These are phyloP conservation scores for Leptocoma aspasia DNA, from an alignment of 2,113 vertebrate genomes.

Conservation along the genomic window DNA sequence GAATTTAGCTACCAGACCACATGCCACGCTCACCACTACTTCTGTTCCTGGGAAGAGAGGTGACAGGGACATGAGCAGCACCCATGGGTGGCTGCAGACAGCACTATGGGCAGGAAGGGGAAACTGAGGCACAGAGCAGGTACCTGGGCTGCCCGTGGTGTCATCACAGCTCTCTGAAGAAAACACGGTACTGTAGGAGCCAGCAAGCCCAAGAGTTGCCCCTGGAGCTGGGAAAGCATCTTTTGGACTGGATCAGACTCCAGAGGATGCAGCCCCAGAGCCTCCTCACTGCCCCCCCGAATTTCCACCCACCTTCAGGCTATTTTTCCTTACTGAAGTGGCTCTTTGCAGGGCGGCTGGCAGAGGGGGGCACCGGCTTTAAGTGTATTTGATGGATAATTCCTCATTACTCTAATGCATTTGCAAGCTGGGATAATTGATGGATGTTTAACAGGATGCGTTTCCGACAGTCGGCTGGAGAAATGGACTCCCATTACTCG, in stretches of 20 bases:
- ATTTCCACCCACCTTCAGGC: slow-evolving; percentile 2
- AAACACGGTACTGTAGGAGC: fast-evolving
- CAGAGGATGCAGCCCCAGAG: background rate
- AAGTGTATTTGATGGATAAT: slow-evolving; percentile 70
- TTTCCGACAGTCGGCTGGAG: slow-evolving; percentile 64
- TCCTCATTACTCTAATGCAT: slow-evolving; percentile 71
- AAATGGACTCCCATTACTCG: slow-evolving; percentile 67
- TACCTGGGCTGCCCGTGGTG: fast-evolving
- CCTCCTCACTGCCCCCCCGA: background rate
- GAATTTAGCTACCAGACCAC: background rate
- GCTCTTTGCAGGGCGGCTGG: slow-evolving; percentile 34
- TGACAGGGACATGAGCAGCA: fast-evolving
- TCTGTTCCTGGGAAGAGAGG: background rate
- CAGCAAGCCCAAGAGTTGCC: background rate
- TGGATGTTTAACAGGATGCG: slow-evolving; percentile 70
- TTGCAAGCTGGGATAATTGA: slow-evolving; percentile 69
- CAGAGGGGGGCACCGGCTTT: slow-evolving; percentile 32
- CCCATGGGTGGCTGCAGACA: background rate
- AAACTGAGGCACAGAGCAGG: background rate
- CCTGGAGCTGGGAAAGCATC: background rate
- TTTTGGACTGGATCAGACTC: background rate
- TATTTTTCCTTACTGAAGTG: slow-evolving; percentile 36
- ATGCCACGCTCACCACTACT: background rate
- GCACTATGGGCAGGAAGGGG: background rate
- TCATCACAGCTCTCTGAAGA: background rate